Conservation (phyloP, 2,888 invertebrate species). For the Pyrrhosoma nymphula region DNA sequence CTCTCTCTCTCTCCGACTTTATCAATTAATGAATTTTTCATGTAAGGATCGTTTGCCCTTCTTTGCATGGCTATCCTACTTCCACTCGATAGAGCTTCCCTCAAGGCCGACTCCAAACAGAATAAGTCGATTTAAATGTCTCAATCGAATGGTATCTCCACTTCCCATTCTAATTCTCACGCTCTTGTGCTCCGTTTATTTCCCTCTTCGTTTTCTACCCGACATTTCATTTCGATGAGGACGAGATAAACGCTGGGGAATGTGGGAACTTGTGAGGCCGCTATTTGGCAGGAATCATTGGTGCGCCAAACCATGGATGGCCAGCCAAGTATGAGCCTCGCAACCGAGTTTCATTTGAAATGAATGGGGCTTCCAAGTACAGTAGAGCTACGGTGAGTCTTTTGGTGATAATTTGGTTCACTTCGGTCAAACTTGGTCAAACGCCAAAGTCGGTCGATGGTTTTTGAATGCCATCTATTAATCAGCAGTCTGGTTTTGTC, state of each 20-base stretch:
- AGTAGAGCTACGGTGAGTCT: too few relatives aligned
- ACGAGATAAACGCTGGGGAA: not conserved
- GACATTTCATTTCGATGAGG: not conserved
- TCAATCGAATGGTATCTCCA: constrained; percentile 27
- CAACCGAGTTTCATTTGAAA: too few relatives aligned
- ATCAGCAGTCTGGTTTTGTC: too few relatives aligned
- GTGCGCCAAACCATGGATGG: not conserved
- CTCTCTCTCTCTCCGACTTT: not conserved
- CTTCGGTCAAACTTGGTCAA: too few relatives aligned
- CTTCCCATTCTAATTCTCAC: not conserved
- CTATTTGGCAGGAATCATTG: not conserved
- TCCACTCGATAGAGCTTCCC: not conserved
- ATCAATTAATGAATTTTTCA: constrained; percentile 58
- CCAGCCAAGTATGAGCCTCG: too few relatives aligned
- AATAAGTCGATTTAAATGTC: constrained; percentile 38
- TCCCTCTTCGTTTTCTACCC: not conserved
- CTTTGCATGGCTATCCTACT: constrained; percentile 30
- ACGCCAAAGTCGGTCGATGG: too few relatives aligned
- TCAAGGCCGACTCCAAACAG: not conserved
- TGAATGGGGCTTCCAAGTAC: too few relatives aligned
- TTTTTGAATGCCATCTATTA: too few relatives aligned
- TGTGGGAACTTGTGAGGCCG: not conserved
- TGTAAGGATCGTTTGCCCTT: constrained; percentile 33
- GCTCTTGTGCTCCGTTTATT: not conserved
- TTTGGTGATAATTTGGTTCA: too few relatives aligned